Evolutionary conservation across 2,113 vertebrate species (phyloP).

Genomic region (Catharus bicknelli): DNA sequence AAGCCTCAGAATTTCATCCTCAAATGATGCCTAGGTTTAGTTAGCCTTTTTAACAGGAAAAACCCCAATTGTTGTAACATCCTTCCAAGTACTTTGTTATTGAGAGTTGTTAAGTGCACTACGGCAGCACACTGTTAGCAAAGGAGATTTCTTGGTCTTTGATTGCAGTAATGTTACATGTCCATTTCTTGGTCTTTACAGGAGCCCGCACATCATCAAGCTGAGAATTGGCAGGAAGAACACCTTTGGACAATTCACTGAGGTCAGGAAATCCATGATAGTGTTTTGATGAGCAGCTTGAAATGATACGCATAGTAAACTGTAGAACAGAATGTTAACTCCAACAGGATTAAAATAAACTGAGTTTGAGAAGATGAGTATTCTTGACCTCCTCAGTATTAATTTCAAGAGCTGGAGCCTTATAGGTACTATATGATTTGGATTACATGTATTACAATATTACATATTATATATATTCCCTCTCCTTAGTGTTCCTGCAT

Average conservation of each 20-base stretch:
- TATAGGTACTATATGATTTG: background rate
- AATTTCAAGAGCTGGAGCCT: background rate
- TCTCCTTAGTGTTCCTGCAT: background rate
- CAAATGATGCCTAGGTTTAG: background rate
- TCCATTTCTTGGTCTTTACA: background rate
- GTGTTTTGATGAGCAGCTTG: background rate
- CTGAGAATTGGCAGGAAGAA: background rate
- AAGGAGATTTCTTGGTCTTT: background rate
- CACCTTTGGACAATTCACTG: background rate
- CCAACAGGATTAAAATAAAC: background rate
- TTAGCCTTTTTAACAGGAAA: background rate
- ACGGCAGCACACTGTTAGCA: background rate
- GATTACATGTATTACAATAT: background rate
- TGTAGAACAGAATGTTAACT: background rate
- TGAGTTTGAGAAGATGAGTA: background rate
- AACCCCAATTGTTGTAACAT: accelerated
- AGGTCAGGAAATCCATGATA: background rate
- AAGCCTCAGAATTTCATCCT: background rate
- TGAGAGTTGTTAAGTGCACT: background rate
- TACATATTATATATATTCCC: background rate
- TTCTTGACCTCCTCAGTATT: background rate
- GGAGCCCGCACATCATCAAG: accelerated
- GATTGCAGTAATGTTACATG: background rate
- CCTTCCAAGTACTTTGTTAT: background rate
- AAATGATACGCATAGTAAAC: background rate